phyloP scores from a whole-genome alignment of 2,797 vertebrate species.

The Poecilia wingei region DNA sequence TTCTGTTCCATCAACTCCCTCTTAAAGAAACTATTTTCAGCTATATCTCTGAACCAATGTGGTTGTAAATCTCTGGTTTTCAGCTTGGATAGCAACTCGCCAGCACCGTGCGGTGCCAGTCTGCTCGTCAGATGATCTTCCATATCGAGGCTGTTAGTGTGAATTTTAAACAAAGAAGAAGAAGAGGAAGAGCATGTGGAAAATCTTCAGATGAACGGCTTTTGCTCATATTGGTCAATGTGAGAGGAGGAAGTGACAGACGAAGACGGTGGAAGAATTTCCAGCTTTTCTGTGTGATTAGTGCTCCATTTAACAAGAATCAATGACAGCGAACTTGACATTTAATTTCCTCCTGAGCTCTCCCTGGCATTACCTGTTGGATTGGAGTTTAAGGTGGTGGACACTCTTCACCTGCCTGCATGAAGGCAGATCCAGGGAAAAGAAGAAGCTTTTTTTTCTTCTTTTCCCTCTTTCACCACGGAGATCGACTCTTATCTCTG shows the following conservation, averaged over 20 bases:
- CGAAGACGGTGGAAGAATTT: conserved; percentile 29
- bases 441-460: background rate
- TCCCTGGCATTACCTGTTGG: conserved; percentile 36
- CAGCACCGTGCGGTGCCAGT: conserved; percentile 15
- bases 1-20: conserved; percentile 11
- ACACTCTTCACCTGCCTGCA: background rate
- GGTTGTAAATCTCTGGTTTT: conserved; percentile 40
- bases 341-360: conserved; percentile 61
- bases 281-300: conserved; percentile 64
- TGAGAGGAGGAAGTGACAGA: conserved; percentile 46
- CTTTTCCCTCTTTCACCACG: background rate
- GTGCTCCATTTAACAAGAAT: conserved; percentile 59
- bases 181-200: background rate
- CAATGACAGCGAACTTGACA: conserved; percentile 62
- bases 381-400: conserved; percentile 1
- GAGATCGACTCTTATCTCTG: background rate
- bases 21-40: conserved; percentile 38
- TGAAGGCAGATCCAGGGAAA: background rate
- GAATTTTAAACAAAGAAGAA: conserved; percentile 21
- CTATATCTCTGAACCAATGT: conserved; percentile 34
- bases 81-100: conserved; percentile 21
- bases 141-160: conserved; percentile 19
- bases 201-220: conserved; percentile 28
- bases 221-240: conserved; percentile 34
- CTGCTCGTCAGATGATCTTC: conserved; percentile 20